A percentile compares a stretch with the other conserved stretches of the same genome.
These are phyloP conservation scores for Drosophila pallidifrons DNA, from an alignment of 1,140 invertebrate species.

Conservation along the genomic window DNA sequence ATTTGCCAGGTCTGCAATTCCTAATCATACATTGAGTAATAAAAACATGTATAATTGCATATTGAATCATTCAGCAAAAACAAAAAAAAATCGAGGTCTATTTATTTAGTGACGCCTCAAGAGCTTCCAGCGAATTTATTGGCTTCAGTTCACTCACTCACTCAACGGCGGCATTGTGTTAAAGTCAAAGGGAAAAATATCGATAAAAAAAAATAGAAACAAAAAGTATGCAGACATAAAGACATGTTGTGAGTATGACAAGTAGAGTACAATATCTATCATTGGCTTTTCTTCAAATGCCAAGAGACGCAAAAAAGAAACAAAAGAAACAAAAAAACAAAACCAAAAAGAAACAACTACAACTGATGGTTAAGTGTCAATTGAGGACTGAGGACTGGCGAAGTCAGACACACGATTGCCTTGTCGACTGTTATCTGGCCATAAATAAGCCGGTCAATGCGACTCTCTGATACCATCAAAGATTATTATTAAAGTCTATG, in stretches of 20 bases:
- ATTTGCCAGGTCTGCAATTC: too few relatives aligned
- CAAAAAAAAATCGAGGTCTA: background rate
- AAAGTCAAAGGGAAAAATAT: conserved; percentile 18
- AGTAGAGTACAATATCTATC: conserved; percentile 2
- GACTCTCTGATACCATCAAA: conserved; percentile 49
- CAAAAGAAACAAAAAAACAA: too few relatives aligned
- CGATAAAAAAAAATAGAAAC: conserved; percentile 12
- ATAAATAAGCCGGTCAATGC: conserved; percentile 52
- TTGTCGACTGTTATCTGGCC: conserved; percentile 58
- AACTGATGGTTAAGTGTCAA: conserved; percentile 23
- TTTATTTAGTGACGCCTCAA: conserved; percentile 1
- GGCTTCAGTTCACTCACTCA: background rate
- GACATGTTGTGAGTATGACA: conserved; percentile 11
- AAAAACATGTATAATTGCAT: background rate
- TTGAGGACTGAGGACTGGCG: conserved; percentile 13
- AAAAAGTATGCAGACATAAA: conserved; percentile 1
- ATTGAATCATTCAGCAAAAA: background rate
- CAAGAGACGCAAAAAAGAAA: background rate
- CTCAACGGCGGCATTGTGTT: conserved; percentile 7
- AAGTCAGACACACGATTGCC: conserved; percentile 21
- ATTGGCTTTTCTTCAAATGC: conserved; percentile 8
- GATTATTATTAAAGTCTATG: conserved; percentile 59
- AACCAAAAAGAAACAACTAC: background rate
- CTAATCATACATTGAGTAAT: background rate
- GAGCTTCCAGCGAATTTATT: conserved; percentile 7